A percentile compares a stretch with the other conserved stretches of the same genome.
Evolutionary conservation across 1,140 invertebrate species (phyloP).

Genomic region (Acyrthosiphon pisum): DNA sequence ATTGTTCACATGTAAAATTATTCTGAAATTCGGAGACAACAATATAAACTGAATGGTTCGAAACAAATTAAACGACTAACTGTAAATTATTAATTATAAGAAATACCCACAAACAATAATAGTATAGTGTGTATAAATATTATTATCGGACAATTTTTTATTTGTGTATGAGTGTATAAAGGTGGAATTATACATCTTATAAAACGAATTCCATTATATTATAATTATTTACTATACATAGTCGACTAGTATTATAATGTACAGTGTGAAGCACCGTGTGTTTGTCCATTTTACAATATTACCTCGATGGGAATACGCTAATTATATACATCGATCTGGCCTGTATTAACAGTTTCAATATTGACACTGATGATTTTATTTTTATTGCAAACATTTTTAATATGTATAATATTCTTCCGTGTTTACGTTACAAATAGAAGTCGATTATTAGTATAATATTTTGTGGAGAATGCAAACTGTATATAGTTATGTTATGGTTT

Average conservation of each 20-base stretch:
- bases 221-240: background rate
- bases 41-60: background rate
- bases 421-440: background rate
- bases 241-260: background rate
- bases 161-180: background rate
- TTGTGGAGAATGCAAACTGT: too few species aligned
- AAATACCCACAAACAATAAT: background rate
- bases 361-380: background rate
- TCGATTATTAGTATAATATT: background rate
- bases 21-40: background rate
- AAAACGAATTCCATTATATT: background rate
- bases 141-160: background rate
- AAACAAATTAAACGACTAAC: background rate
- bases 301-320: background rate
- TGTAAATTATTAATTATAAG: background rate
- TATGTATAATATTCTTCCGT: background rate
- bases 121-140: background rate
- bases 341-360: background rate
- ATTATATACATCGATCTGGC: background rate
- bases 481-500: too few species aligned
- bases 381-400: background rate
- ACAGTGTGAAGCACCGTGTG: background rate
- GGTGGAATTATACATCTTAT: background rate
- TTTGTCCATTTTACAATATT: background rate
- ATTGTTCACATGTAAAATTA: background rate